Evolutionary conservation across 2,797 vertebrate species (phyloP).

Genomic region (Hyperoplus immaculatus): DNA sequence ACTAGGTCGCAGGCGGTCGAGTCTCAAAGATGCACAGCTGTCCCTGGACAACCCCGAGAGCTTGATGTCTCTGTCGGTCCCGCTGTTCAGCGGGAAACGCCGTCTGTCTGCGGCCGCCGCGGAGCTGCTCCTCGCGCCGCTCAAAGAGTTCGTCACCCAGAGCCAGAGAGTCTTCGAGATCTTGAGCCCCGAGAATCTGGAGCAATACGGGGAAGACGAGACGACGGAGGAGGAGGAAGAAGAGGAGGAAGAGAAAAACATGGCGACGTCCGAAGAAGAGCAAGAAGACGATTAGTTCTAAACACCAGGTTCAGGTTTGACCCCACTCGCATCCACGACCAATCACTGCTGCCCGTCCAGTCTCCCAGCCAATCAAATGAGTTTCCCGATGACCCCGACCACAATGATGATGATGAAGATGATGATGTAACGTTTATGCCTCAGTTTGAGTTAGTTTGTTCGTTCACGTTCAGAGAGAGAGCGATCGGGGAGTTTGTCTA

Average conservation of each 20-base stretch:
- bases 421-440: not conserved
- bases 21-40: no score
- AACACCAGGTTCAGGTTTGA: not conserved
- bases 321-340: not conserved
- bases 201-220: conserved; percentile 1
- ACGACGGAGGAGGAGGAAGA: no score
- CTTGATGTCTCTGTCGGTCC: no score
- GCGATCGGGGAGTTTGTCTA: not conserved
- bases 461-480: conserved; percentile 8
- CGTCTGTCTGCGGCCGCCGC: not conserved
- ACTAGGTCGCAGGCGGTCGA: no score
- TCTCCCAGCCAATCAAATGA: not conserved
- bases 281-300: conserved; percentile 3
- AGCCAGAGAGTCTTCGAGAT: conserved; percentile 83
- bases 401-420: not conserved
- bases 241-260: no score
- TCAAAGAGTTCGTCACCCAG: conserved; percentile 71
- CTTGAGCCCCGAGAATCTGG: conserved; percentile 61
- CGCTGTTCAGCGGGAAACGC: not conserved
- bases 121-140: conserved; percentile 73
- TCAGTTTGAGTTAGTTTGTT: conserved; percentile 36
- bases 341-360: not conserved
- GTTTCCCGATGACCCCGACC: not conserved
- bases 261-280: no score
- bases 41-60: no score